Base-by-base conservation (phyloP, 2,113 vertebrate genomes). In the Lepus americanus region DNA sequence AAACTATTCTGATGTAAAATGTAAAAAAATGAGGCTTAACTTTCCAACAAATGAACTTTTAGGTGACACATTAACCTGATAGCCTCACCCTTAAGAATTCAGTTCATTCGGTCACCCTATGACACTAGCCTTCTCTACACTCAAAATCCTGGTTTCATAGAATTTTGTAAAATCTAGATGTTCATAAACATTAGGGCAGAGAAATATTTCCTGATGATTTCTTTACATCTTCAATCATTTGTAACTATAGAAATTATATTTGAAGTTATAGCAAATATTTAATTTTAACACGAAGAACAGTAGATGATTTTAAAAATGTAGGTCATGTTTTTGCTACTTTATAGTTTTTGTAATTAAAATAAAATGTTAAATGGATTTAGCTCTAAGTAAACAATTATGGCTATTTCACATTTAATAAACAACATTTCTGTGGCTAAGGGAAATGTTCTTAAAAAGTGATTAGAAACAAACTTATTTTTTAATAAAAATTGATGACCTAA, bases 401-500 rank as follows among this genome's bases (percentile, higher is more conserved):
- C 7, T 33, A 49, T 61, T 78, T 77, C 17, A 88, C 14, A 72
- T 81, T 95, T 92, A 67, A 73, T 20, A 73, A 74, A 69, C 22
- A 84, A 23, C 44, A 76, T 81, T 44, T 69, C 19, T 44, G 55
- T 80, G 20, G 61, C 10, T 36, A 44, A 33, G 29, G 29, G 70
- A 39, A 1, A 33, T 33, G 77, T 83, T 81, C 51, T 33, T 4
- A 59, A 78, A 90, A 84, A 89, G 10, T 70, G 85, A 78, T 83
- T 90, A 92, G 73, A 94, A 94, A 25, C 4, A 94, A 87, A 55
- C 9, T 73, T 89, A 80, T 90, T 80, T 63, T 6, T 63, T 89
- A 16, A 39, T 23, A 49, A 78, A 83, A 94, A 97, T 76, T 86
- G 51, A 92, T 86, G 78, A 83, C 69, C 95, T 91, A 55, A 67